Percentiles rank a stretch among this genome's conserved stretches.
Conservation (phyloP, 2,113 vertebrate species). For the Willisornis vidua region DNA sequence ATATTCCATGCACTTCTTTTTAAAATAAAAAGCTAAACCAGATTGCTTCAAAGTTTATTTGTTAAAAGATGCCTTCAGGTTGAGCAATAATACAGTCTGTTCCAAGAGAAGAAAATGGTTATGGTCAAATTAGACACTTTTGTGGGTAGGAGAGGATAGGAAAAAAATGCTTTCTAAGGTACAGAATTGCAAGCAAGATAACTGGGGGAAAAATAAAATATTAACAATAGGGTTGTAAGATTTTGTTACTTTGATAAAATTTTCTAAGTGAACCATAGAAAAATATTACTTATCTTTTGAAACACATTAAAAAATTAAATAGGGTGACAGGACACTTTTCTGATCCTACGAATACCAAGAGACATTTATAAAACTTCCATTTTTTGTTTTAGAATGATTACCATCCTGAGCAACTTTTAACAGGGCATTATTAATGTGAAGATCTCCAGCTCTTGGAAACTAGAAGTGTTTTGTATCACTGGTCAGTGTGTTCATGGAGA, state of each 20-base stretch:
- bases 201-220: neutral
- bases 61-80: neutral
- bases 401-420: neutral
- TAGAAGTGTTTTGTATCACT: neutral
- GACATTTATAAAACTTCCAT: neutral
- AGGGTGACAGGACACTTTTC: neutral
- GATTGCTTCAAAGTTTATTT: neutral
- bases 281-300: neutral
- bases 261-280: neutral
- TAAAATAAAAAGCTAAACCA: neutral
- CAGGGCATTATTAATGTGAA: neutral
- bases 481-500: neutral
- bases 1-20: neutral
- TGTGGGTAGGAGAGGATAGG: neutral
- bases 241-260: neutral
- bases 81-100: neutral
- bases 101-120: neutral
- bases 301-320: neutral
- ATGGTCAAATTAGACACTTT: neutral
- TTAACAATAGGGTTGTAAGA: neutral
- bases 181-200: neutral
- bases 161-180: neutral
- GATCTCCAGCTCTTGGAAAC: neutral
- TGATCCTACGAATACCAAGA: neutral
- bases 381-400: neutral